phyloP scores from a whole-genome alignment of 2,113 vertebrate species.

The Leucoraja erinaceus region DNA sequence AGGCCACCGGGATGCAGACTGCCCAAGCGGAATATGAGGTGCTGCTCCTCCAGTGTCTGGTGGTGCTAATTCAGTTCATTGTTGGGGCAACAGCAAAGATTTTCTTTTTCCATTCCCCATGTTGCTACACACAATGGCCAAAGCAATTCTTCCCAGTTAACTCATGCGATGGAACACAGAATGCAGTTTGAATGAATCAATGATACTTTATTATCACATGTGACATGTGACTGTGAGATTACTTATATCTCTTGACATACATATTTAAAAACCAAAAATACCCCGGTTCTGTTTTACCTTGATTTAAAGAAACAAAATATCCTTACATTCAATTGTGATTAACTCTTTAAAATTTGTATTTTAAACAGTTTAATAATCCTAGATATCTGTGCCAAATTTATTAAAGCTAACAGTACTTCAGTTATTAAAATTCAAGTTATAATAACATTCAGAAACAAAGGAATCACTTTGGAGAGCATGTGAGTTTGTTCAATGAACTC shows the following conservation, averaged over 20 bases:
- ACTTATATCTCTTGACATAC: neutral
- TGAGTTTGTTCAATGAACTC: neutral
- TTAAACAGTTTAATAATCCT: conserved; percentile 19
- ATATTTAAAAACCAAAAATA: neutral
- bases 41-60: too few species aligned
- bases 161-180: neutral
- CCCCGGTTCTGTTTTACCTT: neutral
- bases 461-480: neutral
- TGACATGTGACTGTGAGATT: too few species aligned
- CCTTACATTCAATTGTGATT: neutral
- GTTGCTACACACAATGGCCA: neutral
- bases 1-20: too few species aligned
- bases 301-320: neutral
- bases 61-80: too few species aligned
- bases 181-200: neutral
- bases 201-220: too few species aligned
- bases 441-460: conserved; percentile 2
- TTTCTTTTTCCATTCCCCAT: neutral
- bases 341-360: neutral
- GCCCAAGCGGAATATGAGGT: too few species aligned
- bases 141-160: neutral
- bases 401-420: neutral
- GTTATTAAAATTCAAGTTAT: neutral
- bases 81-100: neutral
- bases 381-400: neutral